A percentile compares a stretch with the other conserved stretches of the same genome.
These are phyloP conservation scores for Agelastica alni DNA, from an alignment of 2,888 invertebrate genomes.

Conservation along the genomic window DNA sequence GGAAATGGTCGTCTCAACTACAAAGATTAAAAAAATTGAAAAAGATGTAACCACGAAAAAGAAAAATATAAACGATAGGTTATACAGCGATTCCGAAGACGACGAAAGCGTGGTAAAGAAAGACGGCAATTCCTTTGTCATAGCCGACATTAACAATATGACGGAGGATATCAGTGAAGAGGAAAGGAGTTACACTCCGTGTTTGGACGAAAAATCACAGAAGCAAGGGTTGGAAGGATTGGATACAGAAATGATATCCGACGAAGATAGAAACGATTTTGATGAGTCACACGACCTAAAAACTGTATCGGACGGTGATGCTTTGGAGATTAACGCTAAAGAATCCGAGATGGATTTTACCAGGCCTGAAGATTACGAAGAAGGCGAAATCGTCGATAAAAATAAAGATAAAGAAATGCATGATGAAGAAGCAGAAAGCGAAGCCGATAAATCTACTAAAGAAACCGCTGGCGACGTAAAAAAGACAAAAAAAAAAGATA, in stretches of 20 bases:
- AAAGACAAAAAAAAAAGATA: slow-evolving; percentile 57
- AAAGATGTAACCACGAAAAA: slow-evolving; percentile 8
- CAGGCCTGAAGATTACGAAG: slow-evolving; percentile 59
- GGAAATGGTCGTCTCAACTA: not conserved
- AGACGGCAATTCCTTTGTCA: slow-evolving; percentile 42
- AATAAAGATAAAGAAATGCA: slow-evolving; percentile 39
- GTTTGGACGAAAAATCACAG: slow-evolving; percentile 67
- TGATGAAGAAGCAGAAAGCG: slow-evolving; percentile 22
- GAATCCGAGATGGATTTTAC: slow-evolving; percentile 57
- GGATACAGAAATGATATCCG: slow-evolving; percentile 76
- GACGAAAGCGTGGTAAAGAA: slow-evolving; percentile 52
- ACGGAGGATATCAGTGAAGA: slow-evolving; percentile 69
- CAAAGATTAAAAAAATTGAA: slow-evolving; percentile 6
- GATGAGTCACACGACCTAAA: slow-evolving; percentile 60
- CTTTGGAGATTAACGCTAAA: slow-evolving; percentile 55
- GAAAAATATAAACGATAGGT: slow-evolving; percentile 26
- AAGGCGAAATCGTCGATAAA: slow-evolving; percentile 64
- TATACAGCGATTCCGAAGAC: slow-evolving; percentile 55
- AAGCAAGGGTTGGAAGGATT: slow-evolving; percentile 59
- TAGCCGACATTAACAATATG: slow-evolving; percentile 58
- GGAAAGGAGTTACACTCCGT: slow-evolving; percentile 74
- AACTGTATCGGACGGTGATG: slow-evolving; percentile 55
- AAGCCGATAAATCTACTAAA: slow-evolving; percentile 45
- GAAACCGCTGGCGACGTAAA: slow-evolving; percentile 36
- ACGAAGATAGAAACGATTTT: slow-evolving; percentile 71